Evolutionary conservation across 1,140 invertebrate genomes (phyloP), one percentile per base, ranked within the genome.

Genomic region (Limonius californicus): DNA sequence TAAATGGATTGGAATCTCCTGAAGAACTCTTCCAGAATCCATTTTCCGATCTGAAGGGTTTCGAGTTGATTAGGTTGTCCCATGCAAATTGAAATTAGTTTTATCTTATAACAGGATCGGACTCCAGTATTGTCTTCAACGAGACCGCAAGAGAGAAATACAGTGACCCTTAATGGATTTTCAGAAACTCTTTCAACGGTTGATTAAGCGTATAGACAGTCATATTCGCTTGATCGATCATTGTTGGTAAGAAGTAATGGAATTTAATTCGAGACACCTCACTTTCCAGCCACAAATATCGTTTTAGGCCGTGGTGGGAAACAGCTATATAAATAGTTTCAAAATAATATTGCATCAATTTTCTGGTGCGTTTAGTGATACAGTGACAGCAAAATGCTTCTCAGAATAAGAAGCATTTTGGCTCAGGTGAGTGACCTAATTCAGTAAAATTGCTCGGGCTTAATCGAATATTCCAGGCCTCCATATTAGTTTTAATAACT

Each of bases 181-280:
- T 27, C 23, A 27, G 23, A 27, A 27, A 27, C 23, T 27, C 23
- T 27, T 27, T 50, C 19, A 55, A 55, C 53, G 27, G 21, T 55
- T 55, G 53, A 55, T 55, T 55, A 55, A 55, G n/a, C 27, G 53
- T 55, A 16, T 50, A 19, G 20, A 23, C 20, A 23, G n/a, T 55
- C 53, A 16, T 32, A 15, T 55, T 55, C 53, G 53, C 53, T 55
- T 55, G 53, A 55, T 32, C 27, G 27, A 19, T 32, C n/a, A 32
- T 12, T 27, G 27, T 55, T 55, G n/a, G 53, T 32, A 55, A 55
- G 53, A 55, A 55, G 30, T 55, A 32, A 30, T 32, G 18, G 53
- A 15, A 32, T 32, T 19, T 23, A 32, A 55, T 23, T 55, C 20
- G 53, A 55, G 27, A 23, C 27, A 55, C 21, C 45, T 55, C 53